Conservation (phyloP, 2,888 invertebrate species). For the Bugula neritina region DNA sequence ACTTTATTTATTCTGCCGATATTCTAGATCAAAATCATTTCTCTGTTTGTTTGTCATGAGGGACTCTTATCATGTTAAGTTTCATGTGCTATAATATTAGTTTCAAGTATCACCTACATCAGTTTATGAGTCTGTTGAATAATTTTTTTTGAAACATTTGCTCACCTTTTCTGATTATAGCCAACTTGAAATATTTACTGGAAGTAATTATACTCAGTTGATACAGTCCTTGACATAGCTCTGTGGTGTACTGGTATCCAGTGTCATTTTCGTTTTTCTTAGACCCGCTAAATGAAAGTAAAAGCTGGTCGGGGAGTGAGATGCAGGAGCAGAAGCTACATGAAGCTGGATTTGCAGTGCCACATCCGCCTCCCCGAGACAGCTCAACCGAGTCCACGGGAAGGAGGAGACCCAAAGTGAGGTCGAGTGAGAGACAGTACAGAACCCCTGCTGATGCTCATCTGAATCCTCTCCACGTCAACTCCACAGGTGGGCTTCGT, state of each 20-base stretch:
- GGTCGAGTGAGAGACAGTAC: constrained; percentile 10
- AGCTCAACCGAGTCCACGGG: neutral
- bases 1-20: too few species aligned
- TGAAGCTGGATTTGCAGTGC: neutral
- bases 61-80: too few species aligned
- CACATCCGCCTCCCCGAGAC: constrained; percentile 9
- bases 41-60: too few species aligned
- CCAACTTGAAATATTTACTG: too few species aligned
- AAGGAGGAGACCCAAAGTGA: neutral
- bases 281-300: constrained; percentile 17
- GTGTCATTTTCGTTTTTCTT: neutral
- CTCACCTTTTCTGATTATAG: too few species aligned
- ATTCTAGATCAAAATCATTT: too few species aligned
- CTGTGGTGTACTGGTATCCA: neutral
- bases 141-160: too few species aligned
- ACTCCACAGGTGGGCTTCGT: neutral
- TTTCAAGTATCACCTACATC: too few species aligned
- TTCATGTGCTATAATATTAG: too few species aligned
- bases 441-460: constrained; percentile 26
- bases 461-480: neutral
- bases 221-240: too few species aligned
- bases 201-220: too few species aligned
- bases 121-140: too few species aligned
- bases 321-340: constrained; percentile 24
- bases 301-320: constrained; percentile 19